Evolutionary conservation across 2,888 invertebrate genomes (phyloP).

Genomic region (Brenthis ino): DNA sequence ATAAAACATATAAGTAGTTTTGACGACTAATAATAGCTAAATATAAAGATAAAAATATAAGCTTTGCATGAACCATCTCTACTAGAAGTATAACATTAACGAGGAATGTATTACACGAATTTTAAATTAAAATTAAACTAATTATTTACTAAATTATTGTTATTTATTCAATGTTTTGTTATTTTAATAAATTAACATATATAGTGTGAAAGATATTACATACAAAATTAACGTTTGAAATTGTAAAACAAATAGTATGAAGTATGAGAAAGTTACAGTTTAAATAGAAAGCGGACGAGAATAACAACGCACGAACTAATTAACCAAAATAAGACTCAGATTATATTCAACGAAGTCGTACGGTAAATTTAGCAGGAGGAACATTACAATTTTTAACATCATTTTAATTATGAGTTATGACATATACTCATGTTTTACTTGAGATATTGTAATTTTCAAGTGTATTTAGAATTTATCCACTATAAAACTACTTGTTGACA

Average conservation of each 20-base stretch:
- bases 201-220: too few species aligned
- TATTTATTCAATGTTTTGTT: too few species aligned
- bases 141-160: too few species aligned
- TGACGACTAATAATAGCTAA: too few species aligned
- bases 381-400: constrained; percentile 51
- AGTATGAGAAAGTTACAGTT: constrained; percentile 37
- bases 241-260: constrained; percentile 33
- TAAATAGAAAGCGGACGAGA: constrained; percentile 36
- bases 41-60: too few species aligned
- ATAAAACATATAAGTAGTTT: too few species aligned
- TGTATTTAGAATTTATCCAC: not conserved
- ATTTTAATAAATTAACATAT: too few species aligned
- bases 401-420: constrained; percentile 44
- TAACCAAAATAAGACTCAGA: constrained; percentile 50
- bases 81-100: too few species aligned
- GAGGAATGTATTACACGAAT: too few species aligned
- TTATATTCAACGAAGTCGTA: constrained; percentile 53
- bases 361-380: constrained; percentile 61
- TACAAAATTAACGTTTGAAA: too few species aligned
- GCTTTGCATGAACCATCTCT: too few species aligned
- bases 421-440: constrained; percentile 13
- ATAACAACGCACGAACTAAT: constrained; percentile 37
- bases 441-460: not conserved
- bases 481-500: not conserved
- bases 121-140: too few species aligned